These are phyloP conservation scores for Drosophila ficusphila DNA, from an alignment of 1,140 invertebrate genomes.

Conservation along the genomic window DNA sequence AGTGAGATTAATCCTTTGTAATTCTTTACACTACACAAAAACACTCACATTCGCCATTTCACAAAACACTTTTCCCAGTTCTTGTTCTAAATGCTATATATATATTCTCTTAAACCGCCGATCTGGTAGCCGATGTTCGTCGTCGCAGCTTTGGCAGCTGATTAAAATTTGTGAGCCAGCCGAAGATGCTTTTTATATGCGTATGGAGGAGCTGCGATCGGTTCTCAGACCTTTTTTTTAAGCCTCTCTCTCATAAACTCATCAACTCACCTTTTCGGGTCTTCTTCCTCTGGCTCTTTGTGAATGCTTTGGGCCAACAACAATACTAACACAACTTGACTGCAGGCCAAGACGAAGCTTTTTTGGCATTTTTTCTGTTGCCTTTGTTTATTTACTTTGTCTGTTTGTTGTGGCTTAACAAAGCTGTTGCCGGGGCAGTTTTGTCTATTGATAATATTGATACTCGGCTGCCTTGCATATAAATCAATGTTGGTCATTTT, in stretches of 20 bases:
- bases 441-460: slow-evolving; percentile 69
- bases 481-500: slow-evolving; percentile 78
- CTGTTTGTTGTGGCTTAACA: slow-evolving; percentile 22
- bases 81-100: slow-evolving; percentile 8
- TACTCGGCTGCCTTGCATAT: slow-evolving; percentile 77
- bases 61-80: slow-evolving; percentile 6
- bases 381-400: slow-evolving; percentile 42
- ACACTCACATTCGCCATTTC: slow-evolving; percentile 48
- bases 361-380: slow-evolving; percentile 50
- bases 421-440: slow-evolving; percentile 48
- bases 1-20: slow-evolving; percentile 3
- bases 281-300: slow-evolving; percentile 13
- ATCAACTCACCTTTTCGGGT: slow-evolving; percentile 7
- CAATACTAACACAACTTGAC: too few species aligned
- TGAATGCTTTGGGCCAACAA: slow-evolving; percentile 24
- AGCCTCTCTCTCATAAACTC: slow-evolving; percentile 5
- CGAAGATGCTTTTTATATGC: slow-evolving; percentile 84
- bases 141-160: slow-evolving; percentile 72
- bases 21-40: not conserved
- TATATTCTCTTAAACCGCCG: not conserved
- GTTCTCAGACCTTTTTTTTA: slow-evolving; percentile 42
- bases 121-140: slow-evolving; percentile 51
- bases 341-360: slow-evolving; percentile 42
- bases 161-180: slow-evolving; percentile 80
- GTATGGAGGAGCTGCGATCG: slow-evolving; percentile 31